phyloP scores from a whole-genome alignment of 2,888 invertebrate genomes.

The Epicampocera succincta region DNA sequence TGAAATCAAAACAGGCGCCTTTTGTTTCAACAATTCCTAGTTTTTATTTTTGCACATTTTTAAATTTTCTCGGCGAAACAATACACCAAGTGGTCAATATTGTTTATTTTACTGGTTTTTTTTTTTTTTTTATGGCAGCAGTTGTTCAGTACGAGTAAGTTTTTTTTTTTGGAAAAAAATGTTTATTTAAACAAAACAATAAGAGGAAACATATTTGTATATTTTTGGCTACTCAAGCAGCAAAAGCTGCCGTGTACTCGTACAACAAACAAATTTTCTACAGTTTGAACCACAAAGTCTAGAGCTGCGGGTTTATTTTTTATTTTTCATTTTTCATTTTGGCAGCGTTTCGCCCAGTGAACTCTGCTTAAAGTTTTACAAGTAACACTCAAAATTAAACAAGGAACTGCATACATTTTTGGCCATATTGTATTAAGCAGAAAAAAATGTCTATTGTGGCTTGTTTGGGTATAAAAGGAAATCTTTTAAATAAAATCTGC shows the following conservation, averaged over 20 bases:
- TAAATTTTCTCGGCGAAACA: conserved; percentile 43
- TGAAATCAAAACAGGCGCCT: conserved; percentile 64
- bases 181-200: conserved; percentile 41
- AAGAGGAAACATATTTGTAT: conserved; percentile 62
- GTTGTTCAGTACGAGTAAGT: too few relatives aligned
- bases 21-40: conserved; percentile 54
- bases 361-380: conserved; percentile 61
- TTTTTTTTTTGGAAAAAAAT: conserved; percentile 10
- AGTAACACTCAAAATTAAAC: conserved; percentile 68
- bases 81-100: conserved; percentile 67
- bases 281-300: conserved; percentile 55
- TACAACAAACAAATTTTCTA: neutral
- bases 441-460: conserved; percentile 50
- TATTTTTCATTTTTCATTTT: conserved; percentile 10
- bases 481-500: conserved; percentile 54
- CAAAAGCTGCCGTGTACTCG: conserved; percentile 55
- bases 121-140: conserved; percentile 11
- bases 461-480: neutral
- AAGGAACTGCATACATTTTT: conserved; percentile 46
- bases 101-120: conserved; percentile 21
- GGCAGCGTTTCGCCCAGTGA: conserved; percentile 51
- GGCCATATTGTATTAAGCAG: conserved; percentile 12
- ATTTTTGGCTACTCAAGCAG: conserved; percentile 69
- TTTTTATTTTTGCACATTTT: conserved; percentile 7
- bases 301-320: neutral